Conservation (phyloP, 2,113 vertebrate genomes). For the Actenoides hombroni region DNA sequence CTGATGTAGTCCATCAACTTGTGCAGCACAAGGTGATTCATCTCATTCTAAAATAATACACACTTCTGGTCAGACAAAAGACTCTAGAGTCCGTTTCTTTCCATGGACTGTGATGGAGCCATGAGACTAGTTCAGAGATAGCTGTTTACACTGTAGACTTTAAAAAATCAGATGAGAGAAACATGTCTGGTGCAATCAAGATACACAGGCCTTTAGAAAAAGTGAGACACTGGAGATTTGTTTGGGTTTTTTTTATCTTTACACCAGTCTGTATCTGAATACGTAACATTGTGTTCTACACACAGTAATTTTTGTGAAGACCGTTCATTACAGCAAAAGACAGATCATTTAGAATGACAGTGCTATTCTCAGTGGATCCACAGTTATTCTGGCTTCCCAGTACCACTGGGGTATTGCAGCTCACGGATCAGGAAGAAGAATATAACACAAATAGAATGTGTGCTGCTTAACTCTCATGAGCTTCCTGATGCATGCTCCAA, state of each 20-base stretch:
- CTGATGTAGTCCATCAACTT: not conserved
- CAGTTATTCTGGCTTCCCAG: not conserved
- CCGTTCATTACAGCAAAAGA: not conserved
- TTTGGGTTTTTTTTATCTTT: not conserved
- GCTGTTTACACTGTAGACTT: not conserved
- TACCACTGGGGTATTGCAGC: not conserved
- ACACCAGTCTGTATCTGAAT: not conserved
- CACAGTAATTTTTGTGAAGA: not conserved
- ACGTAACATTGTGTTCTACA: not conserved
- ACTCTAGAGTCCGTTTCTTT: not conserved
- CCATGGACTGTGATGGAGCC: not conserved
- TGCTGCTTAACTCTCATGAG: not conserved
- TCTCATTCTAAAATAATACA: not conserved
- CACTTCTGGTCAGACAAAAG: not conserved
- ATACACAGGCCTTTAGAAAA: not conserved
- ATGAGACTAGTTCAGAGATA: not conserved
- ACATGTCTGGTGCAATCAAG: not conserved
- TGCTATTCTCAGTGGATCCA: not conserved
- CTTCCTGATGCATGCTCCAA: rapidly evolving
- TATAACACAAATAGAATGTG: not conserved
- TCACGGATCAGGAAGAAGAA: not conserved
- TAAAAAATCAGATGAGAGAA: not conserved
- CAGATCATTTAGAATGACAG: not conserved
- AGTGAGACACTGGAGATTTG: not conserved
- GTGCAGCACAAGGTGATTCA: not conserved